A percentile compares a stretch with the other conserved stretches of the same genome.
Conservation (phyloP, 2,113 vertebrate species). For the Athene cunicularia region DNA sequence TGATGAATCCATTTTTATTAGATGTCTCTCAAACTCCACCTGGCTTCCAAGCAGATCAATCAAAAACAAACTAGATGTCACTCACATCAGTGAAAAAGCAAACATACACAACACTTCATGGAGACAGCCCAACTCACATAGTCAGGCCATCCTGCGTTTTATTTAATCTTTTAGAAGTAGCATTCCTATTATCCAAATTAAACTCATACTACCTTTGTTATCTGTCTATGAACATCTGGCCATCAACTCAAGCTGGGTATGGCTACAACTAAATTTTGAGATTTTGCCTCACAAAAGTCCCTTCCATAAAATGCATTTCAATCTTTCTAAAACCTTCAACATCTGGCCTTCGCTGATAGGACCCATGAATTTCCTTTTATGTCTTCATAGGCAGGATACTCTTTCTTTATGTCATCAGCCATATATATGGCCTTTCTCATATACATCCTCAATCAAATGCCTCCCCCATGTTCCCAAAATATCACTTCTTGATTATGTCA, state of each 20-base stretch:
- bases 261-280: neutral
- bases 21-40: neutral
- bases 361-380: neutral
- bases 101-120: neutral
- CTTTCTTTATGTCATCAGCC: neutral
- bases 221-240: neutral
- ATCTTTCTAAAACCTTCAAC: neutral
- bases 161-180: neutral
- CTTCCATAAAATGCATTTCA: neutral
- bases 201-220: neutral
- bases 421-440: neutral
- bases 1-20: neutral
- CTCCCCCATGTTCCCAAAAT: neutral
- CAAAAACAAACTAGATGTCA: constrained; percentile 10
- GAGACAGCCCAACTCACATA: neutral
- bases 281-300: neutral
- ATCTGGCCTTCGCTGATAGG: neutral
- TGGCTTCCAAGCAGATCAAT: neutral
- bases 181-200: neutral
- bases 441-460: neutral
- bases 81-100: neutral
- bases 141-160: neutral
- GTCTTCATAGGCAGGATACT: neutral
- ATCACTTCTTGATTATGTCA: neutral
- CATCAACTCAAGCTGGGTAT: neutral